A percentile compares a stretch with the other conserved stretches of the same genome.
phyloP scores from a whole-genome alignment of 2,888 invertebrate species.

The Tineola bisselliella region DNA sequence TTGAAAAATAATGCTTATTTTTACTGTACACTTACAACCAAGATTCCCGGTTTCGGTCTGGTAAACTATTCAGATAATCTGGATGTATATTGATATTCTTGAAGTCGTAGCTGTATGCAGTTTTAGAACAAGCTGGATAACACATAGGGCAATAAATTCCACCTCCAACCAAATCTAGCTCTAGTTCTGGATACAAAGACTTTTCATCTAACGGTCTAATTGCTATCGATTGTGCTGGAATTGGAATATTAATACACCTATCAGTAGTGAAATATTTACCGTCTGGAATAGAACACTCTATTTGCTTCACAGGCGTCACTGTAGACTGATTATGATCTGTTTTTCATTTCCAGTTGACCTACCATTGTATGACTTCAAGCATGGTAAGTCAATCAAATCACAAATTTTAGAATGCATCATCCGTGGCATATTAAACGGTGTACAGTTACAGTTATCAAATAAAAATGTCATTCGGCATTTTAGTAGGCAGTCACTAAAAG shows the following conservation, averaged over 20 bases:
- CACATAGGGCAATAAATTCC: conserved; percentile 70
- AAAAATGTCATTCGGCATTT: conserved; percentile 66
- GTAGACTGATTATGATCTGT: too few relatives aligned
- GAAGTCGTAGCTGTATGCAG: conserved; percentile 60
- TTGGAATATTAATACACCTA: too few relatives aligned
- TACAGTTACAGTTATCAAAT: conserved; percentile 59
- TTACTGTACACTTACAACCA: conserved; percentile 46
- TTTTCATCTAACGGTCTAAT: conserved; percentile 41
- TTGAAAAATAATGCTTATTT: neutral
- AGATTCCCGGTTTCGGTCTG: conserved; percentile 39
- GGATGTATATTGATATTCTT: conserved; percentile 50
- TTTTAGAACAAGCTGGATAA: conserved; percentile 69
- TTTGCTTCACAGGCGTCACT: too few relatives aligned
- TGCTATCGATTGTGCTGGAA: conserved; percentile 55
- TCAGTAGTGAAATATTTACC: too few relatives aligned
- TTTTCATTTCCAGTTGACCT: too few relatives aligned
- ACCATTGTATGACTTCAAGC: conserved; percentile 56
- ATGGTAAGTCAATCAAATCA: conserved; percentile 58
- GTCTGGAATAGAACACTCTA: too few relatives aligned
- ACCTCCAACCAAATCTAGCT: conserved; percentile 56
- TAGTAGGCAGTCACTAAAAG: conserved; percentile 68
- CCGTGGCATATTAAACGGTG: conserved; percentile 66
- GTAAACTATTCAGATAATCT: conserved; percentile 32
- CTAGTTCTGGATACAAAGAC: conserved; percentile 37
- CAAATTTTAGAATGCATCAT: conserved; percentile 46